A percentile compares a stretch with the other conserved stretches of the same genome.
Evolutionary conservation across 2,888 invertebrate species (phyloP).

Genomic region (Drosophila vallismaia): DNA sequence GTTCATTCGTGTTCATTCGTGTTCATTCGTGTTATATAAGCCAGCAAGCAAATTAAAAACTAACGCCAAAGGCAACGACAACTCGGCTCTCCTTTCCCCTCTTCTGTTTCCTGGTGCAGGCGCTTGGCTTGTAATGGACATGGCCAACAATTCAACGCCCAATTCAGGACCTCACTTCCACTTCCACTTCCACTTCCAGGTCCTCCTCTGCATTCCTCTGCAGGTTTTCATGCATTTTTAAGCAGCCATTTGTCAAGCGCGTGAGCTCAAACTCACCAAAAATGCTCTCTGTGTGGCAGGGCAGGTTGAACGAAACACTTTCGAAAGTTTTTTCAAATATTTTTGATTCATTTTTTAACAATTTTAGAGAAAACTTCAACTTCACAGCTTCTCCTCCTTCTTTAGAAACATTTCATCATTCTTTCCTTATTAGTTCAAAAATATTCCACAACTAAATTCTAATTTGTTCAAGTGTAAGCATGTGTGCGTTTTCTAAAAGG

Average conservation of each 20-base stretch:
- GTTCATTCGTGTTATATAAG: conserved; percentile 6
- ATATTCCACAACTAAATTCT: neutral
- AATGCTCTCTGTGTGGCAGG: conserved; percentile 5
- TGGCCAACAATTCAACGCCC: conserved; percentile 29
- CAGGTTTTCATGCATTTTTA: conserved; percentile 70
- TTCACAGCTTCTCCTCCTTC: neutral
- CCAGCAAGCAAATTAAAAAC: conserved; percentile 44
- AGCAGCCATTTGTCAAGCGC: conserved; percentile 69
- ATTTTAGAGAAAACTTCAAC: neutral
- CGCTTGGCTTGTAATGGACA: neutral
- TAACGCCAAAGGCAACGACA: conserved; percentile 39
- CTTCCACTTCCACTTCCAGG: neutral
- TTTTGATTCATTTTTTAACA: no score
- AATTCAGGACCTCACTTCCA: no score
- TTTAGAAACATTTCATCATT: no score
- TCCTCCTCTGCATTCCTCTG: conserved; percentile 6
- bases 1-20: no score
- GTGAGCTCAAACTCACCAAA: conserved; percentile 30
- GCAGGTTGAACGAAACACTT: conserved; percentile 3
- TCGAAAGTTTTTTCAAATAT: neutral
- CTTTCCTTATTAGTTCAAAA: neutral
- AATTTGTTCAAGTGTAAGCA: neutral
- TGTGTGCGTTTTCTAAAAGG: neutral
- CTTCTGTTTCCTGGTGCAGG: conserved; percentile 16
- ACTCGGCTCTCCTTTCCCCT: neutral